Base-by-base conservation (phyloP, 2,113 vertebrate genomes). In the Henicopernis longicauda region DNA sequence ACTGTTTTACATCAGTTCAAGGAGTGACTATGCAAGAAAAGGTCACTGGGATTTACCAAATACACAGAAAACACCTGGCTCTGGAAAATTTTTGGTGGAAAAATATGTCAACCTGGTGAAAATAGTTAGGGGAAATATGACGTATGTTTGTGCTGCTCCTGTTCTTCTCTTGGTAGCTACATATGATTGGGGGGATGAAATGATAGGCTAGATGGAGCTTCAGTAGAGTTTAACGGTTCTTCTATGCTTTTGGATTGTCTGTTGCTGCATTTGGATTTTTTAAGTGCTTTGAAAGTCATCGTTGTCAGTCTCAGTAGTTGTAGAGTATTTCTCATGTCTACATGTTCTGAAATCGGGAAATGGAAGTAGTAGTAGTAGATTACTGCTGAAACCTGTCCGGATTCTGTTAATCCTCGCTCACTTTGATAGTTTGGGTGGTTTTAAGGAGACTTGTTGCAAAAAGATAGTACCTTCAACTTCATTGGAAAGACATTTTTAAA, bases 241-340 rank as follows among this genome's bases (percentile, higher is more conserved):
- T 81, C 71, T 44, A 0, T 67, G 59, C 20, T 63, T 90, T 74
- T 74, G 55, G 25, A 16, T 40, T 54, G 3, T 83, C 14, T 67
- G 22, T 92, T 77, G 29, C 44, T 69, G 27, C 23, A 32, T 32
- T 45, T 58, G 13, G 38, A 17, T 82, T 89, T 89, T 72, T 52
- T 11, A 70, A 32, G 21, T 66, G 26, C 13, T n/a, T 89, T 82
- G 18, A 71, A 82, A 71, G 16, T 66, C 22, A 34, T 38, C 71
- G 7, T 70, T 0, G 0, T 19, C 17, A 11, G 16, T 89, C 13
- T 54, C 17, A 9, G 34, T 78, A 25, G 14, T 7, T 49, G 1
- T 16, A 52, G 45, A 71, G 16, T 61, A 34, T 83, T 65, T 42
- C 52, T 94, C 10, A 26, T 10, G 23, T 74, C 74, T 59, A 16